Conservation (phyloP, 2,888 invertebrate species). For the Therioaphis trifolii region DNA sequence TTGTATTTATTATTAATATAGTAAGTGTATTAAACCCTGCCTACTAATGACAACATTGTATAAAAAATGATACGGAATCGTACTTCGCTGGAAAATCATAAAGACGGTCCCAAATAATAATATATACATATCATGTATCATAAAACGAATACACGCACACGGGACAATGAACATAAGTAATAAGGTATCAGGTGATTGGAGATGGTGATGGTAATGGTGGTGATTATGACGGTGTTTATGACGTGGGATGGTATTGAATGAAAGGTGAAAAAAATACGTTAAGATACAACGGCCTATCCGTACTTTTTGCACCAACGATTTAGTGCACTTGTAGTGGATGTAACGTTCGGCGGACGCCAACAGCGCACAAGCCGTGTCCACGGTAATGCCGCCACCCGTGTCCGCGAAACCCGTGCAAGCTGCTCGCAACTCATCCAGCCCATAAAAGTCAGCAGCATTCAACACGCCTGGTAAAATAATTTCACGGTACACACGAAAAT, state of each 20-base stretch:
- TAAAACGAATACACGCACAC: too few relatives aligned
- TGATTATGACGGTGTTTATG: background rate
- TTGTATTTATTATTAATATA: too few relatives aligned
- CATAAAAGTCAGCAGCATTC: constrained; percentile 96
- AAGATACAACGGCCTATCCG: constrained; percentile 63
- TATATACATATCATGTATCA: too few relatives aligned
- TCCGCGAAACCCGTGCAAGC: constrained; percentile 93
- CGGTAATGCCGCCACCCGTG: constrained; percentile 93
- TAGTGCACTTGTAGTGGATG: constrained; percentile 95
- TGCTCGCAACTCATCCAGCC: constrained; percentile 86
- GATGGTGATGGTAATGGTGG: background rate
- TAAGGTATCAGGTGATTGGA: too few relatives aligned
- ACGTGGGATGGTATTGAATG: too few relatives aligned
- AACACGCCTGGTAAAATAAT: constrained; percentile 80
- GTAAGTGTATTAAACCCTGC: too few relatives aligned
- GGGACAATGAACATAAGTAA: too few relatives aligned
- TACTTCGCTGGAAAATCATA: too few relatives aligned
- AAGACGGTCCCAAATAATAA: too few relatives aligned
- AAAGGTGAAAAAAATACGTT: background rate
- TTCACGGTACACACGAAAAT: background rate
- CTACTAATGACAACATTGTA: too few relatives aligned
- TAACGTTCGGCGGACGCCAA: constrained; percentile 92
- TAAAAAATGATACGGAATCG: too few relatives aligned
- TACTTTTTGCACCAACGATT: constrained; percentile 91
- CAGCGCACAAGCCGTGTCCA: constrained; percentile 92